A percentile compares a stretch with the other conserved stretches of the same genome.
These are phyloP conservation scores for Brachypalpus laphriformis DNA, from an alignment of 2,888 invertebrate genomes.

Conservation along the genomic window DNA sequence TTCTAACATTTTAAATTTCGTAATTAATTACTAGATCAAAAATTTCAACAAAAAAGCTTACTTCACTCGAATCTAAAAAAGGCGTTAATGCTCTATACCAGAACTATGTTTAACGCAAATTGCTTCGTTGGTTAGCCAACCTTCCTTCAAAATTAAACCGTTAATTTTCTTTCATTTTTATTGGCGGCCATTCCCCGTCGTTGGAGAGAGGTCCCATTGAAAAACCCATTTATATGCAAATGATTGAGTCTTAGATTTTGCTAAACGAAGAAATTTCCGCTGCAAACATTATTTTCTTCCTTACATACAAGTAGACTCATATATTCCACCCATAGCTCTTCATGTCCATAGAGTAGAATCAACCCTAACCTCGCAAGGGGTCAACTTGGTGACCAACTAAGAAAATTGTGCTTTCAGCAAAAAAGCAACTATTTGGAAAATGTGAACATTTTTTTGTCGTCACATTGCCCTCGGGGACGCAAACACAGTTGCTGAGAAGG, in stretches of 20 bases:
- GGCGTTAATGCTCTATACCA: constrained; percentile 19
- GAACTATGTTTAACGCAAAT: constrained; percentile 21
- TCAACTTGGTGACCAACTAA: constrained; percentile 1
- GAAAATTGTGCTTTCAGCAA: background rate
- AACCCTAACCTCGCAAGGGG: background rate
- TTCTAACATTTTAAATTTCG: too few relatives aligned
- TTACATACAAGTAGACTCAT: constrained; percentile 1
- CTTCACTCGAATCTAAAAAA: constrained; percentile 11
- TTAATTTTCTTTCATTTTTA: constrained; percentile 13
- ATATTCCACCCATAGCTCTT: background rate
- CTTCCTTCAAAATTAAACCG: constrained; percentile 2
- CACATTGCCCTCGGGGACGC: background rate
- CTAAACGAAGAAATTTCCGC: constrained; percentile 35
- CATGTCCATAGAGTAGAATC: background rate
- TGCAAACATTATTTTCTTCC: constrained; percentile 10
- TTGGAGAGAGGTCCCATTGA: background rate
- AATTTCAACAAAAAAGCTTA: background rate
- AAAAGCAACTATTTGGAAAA: constrained; percentile 12
- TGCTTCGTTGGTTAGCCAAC: background rate
- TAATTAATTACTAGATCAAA: too few relatives aligned
- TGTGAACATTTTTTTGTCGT: constrained; percentile 14
- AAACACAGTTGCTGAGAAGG: background rate
- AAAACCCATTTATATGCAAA: constrained; percentile 59
- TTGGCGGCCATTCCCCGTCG: background rate
- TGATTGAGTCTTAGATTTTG: constrained; percentile 24